Evolutionary conservation across 2,888 invertebrate genomes (phyloP).

Genomic region (Meteorus colon): DNA sequence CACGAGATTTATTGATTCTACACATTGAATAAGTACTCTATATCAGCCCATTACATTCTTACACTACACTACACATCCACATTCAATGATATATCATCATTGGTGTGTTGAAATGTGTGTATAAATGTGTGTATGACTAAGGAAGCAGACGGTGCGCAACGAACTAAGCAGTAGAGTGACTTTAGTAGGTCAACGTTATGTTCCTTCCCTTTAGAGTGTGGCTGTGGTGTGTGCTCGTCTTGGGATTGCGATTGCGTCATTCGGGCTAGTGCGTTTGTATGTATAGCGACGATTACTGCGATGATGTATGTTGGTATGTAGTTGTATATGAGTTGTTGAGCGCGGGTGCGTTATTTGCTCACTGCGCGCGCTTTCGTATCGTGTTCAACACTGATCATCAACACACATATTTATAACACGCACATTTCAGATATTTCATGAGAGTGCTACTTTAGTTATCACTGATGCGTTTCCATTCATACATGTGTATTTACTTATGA

Average conservation of each 20-base stretch:
- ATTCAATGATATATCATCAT: no score
- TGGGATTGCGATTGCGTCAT: slow-evolving; percentile 57
- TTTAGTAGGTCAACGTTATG: slow-evolving; percentile 66
- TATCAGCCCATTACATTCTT: no score
- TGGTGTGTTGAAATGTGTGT: neutral
- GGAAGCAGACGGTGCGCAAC: slow-evolving; percentile 43
- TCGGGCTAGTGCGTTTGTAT: slow-evolving; percentile 45
- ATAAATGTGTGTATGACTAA: neutral
- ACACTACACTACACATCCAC: no score
- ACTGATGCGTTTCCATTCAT: slow-evolving; percentile 3
- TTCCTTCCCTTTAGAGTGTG: slow-evolving; percentile 61
- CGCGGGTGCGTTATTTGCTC: slow-evolving; percentile 28
- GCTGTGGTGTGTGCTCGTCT: slow-evolving; percentile 6
- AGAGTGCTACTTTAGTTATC: slow-evolving; percentile 24
- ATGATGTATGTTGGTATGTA: neutral
- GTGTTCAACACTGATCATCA: neutral
- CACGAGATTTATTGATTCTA: no score
- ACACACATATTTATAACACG: slow-evolving; percentile 25
- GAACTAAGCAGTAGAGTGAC: slow-evolving; percentile 40
- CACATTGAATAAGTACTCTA: no score
- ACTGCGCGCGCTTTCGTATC: slow-evolving; percentile 2
- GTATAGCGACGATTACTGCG: slow-evolving; percentile 1
- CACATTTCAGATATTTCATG: slow-evolving; percentile 41
- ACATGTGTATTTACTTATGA: slow-evolving; percentile 2
- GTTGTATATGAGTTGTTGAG: neutral